phyloP scores from a whole-genome alignment of 2,113 vertebrate species.

The Thalassoma bifasciatum region DNA sequence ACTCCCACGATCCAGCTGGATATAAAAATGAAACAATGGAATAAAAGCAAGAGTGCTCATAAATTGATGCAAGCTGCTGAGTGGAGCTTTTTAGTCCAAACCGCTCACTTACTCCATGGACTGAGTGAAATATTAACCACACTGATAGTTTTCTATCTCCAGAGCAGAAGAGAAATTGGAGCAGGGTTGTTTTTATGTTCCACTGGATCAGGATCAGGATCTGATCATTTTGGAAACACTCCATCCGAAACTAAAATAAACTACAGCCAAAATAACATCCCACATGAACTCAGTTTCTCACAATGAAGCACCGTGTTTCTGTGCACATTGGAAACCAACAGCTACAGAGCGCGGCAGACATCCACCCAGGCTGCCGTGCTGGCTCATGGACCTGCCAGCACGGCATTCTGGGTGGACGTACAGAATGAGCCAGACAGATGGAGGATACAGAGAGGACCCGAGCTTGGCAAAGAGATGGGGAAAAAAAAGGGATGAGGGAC shows the following conservation, averaged over 20 bases:
- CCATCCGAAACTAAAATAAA: neutral
- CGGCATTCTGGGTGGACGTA: conserved; percentile 22
- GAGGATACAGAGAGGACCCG: conserved; percentile 50
- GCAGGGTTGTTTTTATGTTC: neutral
- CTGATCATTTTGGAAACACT: neutral
- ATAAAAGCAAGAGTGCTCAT: neutral
- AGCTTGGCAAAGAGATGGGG: conserved; percentile 42
- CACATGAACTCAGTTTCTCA: neutral
- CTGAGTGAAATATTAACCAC: neutral
- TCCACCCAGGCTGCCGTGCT: conserved; percentile 42
- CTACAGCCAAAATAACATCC: neutral
- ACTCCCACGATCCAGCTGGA: too few species aligned
- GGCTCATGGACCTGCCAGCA: conserved; percentile 28
- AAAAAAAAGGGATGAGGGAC: neutral
- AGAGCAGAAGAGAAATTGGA: neutral
- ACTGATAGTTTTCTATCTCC: too few species aligned
- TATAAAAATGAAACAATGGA: too few species aligned
- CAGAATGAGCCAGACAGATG: conserved; percentile 63
- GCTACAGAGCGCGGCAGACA: conserved; percentile 32
- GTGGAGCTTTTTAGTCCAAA: neutral
- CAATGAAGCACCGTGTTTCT: neutral
- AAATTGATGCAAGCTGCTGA: neutral
- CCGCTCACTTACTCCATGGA: neutral
- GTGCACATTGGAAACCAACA: neutral
- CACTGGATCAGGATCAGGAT: neutral